phyloP scores from a whole-genome alignment of 2,113 vertebrate genomes.

The Excalfactoria chinensis region DNA sequence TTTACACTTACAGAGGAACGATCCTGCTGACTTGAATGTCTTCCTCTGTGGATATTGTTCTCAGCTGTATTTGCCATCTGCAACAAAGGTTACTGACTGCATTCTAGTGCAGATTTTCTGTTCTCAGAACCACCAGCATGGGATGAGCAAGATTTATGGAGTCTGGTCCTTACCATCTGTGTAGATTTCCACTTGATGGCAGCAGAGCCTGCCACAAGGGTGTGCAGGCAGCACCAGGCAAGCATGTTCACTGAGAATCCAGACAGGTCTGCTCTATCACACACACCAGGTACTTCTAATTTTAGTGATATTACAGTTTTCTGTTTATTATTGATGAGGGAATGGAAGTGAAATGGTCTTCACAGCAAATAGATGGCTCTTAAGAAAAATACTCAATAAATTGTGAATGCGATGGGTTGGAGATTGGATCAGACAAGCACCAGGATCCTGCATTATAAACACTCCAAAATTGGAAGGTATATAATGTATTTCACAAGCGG shows the following conservation, averaged over 20 bases:
- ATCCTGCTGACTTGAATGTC: rapidly evolving
- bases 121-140: background rate
- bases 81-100: rapidly evolving
- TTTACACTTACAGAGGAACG: background rate
- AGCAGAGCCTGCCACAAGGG: slow-evolving; percentile 59
- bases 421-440: background rate
- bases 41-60: no score
- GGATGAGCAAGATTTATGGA: background rate
- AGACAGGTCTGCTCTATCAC: background rate
- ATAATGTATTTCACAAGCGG: background rate
- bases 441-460: background rate
- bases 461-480: background rate
- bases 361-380: background rate
- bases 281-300: background rate
- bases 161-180: background rate
- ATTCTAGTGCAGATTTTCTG: rapidly evolving
- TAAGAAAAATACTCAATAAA: background rate
- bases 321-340: background rate
- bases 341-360: background rate
- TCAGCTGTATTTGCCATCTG: background rate
- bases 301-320: background rate
- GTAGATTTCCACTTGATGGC: slow-evolving; percentile 63
- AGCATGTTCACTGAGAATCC: background rate
- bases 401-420: rapidly evolving
- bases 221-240: background rate